phyloP scores from a whole-genome alignment of 2,888 invertebrate genomes.

The Oscheius sp. region DNA sequence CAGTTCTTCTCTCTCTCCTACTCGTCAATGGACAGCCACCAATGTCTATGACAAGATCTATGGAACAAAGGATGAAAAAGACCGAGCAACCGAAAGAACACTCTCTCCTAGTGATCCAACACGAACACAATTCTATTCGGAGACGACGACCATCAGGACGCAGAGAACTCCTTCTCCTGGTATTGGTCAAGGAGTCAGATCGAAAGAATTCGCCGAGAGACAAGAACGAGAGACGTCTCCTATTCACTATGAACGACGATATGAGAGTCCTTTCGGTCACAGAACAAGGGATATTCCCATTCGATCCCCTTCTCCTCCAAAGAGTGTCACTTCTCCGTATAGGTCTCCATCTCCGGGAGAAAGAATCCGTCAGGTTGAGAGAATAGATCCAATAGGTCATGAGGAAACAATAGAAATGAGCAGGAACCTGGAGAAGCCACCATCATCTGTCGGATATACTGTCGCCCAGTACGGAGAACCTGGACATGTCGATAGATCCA shows the following conservation, averaged over 20 bases:
- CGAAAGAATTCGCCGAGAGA: constrained; percentile 51
- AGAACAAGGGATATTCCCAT: constrained; percentile 24
- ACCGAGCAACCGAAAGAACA: constrained; percentile 33
- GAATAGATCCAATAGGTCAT: constrained; percentile 53
- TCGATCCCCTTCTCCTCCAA: constrained; percentile 49
- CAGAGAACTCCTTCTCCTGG: constrained; percentile 45
- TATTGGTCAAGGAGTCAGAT: constrained; percentile 31
- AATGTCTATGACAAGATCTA: constrained; percentile 48
- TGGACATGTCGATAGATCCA: constrained; percentile 28
- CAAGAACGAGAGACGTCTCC: constrained; percentile 42
- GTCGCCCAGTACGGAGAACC: constrained; percentile 63
- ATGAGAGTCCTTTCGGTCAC: not conserved
- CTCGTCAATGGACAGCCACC: constrained; percentile 45
- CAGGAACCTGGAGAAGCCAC: constrained; percentile 29
- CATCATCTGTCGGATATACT: constrained; percentile 56
- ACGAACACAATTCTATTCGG: constrained; percentile 38
- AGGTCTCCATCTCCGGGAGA: constrained; percentile 45
- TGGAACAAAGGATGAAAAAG: constrained; percentile 28
- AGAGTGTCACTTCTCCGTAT: constrained; percentile 18
- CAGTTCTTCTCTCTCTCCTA: constrained; percentile 47
- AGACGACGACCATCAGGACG: constrained; percentile 42
- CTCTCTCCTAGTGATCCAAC: constrained; percentile 25
- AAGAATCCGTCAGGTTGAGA: constrained; percentile 45
- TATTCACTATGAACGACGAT: constrained; percentile 16
- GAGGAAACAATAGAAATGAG: constrained; percentile 48